phyloP scores from a whole-genome alignment of 1,140 invertebrate genomes.

The Atta colombica region DNA sequence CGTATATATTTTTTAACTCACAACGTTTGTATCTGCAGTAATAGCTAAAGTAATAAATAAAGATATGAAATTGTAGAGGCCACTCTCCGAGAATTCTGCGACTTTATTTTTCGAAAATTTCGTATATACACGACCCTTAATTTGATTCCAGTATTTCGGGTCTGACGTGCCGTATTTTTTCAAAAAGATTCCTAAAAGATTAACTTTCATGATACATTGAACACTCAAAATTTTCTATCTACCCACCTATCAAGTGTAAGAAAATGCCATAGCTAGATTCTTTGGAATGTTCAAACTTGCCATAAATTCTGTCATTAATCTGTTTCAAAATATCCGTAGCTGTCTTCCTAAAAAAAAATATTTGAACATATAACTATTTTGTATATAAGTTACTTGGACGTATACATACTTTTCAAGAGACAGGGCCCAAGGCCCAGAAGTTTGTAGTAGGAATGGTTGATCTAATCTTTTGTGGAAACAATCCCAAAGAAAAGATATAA shows the following conservation, averaged over 20 bases:
- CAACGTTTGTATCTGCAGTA: constrained; percentile 84
- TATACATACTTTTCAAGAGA: constrained; percentile 85
- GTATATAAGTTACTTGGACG: constrained; percentile 33
- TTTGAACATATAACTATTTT: constrained; percentile 15
- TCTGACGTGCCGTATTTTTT: constrained; percentile 78
- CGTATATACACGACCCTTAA: constrained; percentile 85
- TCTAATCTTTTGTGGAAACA: constrained; percentile 86
- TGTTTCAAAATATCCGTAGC: constrained; percentile 83
- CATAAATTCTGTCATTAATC: constrained; percentile 80
- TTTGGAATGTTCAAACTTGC: constrained; percentile 76
- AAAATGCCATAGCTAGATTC: constrained; percentile 86
- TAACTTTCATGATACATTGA: constrained; percentile 4
- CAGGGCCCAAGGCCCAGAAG: constrained; percentile 81
- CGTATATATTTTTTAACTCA: constrained; percentile 71
- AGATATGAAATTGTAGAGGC: constrained; percentile 85
- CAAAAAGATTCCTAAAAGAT: constrained; percentile 81
- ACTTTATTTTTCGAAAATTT: constrained; percentile 86
- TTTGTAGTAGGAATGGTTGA: constrained; percentile 83
- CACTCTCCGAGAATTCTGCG: constrained; percentile 82
- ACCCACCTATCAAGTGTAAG: constrained; percentile 83
- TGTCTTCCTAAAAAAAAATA: constrained; percentile 80
- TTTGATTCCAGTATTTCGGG: constrained; percentile 85
- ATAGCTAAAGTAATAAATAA: constrained; percentile 85
- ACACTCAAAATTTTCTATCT: not conserved
- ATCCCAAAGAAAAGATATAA: constrained; percentile 85